Evolutionary conservation across 2,797 vertebrate genomes (phyloP), one percentile per base, ranked within the genome.

Genomic region (Crenichthys baileyi): DNA sequence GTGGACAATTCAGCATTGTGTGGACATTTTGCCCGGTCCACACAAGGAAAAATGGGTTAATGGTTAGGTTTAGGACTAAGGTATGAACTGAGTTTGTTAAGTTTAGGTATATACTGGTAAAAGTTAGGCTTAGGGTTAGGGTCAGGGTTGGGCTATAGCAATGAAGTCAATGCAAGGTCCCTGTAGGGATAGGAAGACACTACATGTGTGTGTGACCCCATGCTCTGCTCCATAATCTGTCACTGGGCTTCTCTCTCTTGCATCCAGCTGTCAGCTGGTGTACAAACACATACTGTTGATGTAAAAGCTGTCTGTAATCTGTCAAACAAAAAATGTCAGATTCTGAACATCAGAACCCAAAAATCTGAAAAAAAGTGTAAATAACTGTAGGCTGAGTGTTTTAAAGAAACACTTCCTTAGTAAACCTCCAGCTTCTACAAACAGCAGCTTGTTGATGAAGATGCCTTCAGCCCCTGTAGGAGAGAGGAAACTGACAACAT

Each of bases 361-460:
- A 71, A 55, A 70, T n/a, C 20, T 61, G 16, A 26, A 6, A 44
- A 44, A 41, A 20, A 31, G 41, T 1, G 12, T 0, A 70, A 15
- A 22, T 46, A 60, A 36, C 36, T 36, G 36, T 36, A 31, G 46
- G 24, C 48, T 71, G 7, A 46, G 24, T 51, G 44, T 7, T 41
- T 16, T 3, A 18, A 0, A 12, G 29, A 41, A 70, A n/a, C 18
- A n/a, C 41, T 46, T 50, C 36, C 36, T 36, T 4, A 36, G 36
- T 36, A 36, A 36, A 36, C 36, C 36, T 36, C 36, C 36, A 36
- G 36, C 36, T 74, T 56, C 20, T 60, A 61, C 46, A 60, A 75
- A 50, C 16, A 74, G 51, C 77, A 79, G 67, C 72, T 55, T 31
- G 60, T 71, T 44, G 67, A 61, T 70, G 72, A 22, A 7, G 68